A percentile compares a stretch with the other conserved stretches of the same genome.
phyloP scores from a whole-genome alignment of 2,888 invertebrate species.

The Dinocampus coccinellae region DNA sequence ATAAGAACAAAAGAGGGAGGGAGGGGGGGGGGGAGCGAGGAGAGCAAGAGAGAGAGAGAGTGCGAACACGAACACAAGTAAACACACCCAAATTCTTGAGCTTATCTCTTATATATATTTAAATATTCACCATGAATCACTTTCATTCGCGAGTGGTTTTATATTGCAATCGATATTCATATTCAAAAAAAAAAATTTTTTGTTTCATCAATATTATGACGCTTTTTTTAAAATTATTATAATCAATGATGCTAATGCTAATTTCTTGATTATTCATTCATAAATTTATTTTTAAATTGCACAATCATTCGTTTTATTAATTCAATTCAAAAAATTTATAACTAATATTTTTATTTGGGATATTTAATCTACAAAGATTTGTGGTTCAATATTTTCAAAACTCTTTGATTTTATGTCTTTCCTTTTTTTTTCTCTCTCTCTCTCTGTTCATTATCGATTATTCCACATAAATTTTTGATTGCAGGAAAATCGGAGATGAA shows the following conservation, averaged over 20 bases:
- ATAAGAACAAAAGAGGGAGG: constrained; percentile 58
- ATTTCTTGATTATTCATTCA: background rate
- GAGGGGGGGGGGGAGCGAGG: constrained; percentile 52
- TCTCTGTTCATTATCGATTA: constrained; percentile 27
- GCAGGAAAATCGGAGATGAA: background rate
- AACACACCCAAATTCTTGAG: background rate
- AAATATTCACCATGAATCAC: background rate
- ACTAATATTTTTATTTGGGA: background rate
- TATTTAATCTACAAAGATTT: background rate
- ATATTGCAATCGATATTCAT: background rate
- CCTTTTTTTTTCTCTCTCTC: constrained; percentile 3
- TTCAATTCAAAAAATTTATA: background rate
- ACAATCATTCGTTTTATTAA: background rate
- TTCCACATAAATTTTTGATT: constrained; percentile 17
- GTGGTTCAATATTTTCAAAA: background rate
- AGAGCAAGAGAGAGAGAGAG: constrained; percentile 62
- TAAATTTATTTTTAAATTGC: background rate
- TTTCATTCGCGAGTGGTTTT: background rate
- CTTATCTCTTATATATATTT: background rate
- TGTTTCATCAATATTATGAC: background rate
- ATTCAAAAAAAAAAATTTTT: background rate
- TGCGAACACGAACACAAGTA: background rate
- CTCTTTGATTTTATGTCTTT: background rate
- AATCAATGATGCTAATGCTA: background rate
- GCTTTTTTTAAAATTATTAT: background rate